Evolutionary conservation across 2,113 vertebrate genomes (phyloP).

Genomic region (Dromas ardeola): DNA sequence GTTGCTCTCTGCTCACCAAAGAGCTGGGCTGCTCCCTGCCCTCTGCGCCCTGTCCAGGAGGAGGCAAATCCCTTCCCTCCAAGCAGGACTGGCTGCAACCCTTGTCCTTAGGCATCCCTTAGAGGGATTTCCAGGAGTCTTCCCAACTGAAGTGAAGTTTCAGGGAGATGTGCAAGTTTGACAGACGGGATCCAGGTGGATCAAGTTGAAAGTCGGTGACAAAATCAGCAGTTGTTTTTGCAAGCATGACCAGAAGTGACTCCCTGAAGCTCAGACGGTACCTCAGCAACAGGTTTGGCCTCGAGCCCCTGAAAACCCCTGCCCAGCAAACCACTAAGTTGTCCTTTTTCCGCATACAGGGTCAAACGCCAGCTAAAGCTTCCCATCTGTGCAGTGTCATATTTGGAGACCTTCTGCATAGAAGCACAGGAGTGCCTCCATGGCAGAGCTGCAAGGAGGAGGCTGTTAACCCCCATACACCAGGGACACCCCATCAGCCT

Average conservation of each 20-base stretch:
- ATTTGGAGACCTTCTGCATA: not conserved
- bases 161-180: not conserved
- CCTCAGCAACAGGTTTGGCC: not conserved
- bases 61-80: not conserved
- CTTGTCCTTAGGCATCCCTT: no score
- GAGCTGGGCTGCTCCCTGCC: not conserved
- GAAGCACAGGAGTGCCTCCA: not conserved
- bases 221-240: not conserved
- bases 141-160: not conserved
- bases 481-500: not conserved
- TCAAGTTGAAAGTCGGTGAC: not conserved
- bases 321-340: not conserved
- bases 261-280: not conserved
- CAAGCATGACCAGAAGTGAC: not conserved
- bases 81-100: not conserved
- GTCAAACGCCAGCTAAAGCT: not conserved
- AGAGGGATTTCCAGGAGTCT: not conserved
- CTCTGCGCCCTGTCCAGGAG: not conserved
- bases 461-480: no score
- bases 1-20: not conserved
- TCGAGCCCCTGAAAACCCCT: not conserved
- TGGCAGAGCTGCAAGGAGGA: not conserved
- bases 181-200: not conserved
- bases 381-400: not conserved
- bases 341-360: not conserved